Base-by-base conservation (phyloP, 2,888 invertebrate species). In the Rhagonycha lutea region DNA sequence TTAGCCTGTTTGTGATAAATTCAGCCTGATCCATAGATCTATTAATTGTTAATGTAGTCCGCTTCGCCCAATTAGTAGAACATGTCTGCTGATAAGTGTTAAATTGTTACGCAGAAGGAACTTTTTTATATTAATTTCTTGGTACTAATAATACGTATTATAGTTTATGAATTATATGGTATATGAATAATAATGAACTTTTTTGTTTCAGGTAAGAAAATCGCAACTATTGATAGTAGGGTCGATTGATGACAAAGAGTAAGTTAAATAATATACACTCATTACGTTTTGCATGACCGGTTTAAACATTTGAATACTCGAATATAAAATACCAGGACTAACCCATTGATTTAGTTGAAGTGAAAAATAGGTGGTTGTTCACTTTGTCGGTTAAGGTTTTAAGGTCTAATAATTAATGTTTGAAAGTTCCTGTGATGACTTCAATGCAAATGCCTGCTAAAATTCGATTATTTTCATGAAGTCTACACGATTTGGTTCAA, bases 201-300 rank as follows among this genome's bases (percentile, higher is more conserved):
- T 61, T 70, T 70, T 70, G 70, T 70, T 70, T 61, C 70, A 70
- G 70, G 70, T 70, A 62, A 14, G 70, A 11, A 70, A 14, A 26
- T 14, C 14, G 12, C 12, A 32, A 14, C 32, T 68, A 28, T 28
- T 14, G 23, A 62, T 70, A 62, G 29, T 14, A 32, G 18, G 7
- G 12, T 47, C 47, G n/a, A n/a, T n/a, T n/a, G n/a, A n/a, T 7
- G n/a, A 47, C 32, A 47, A 47, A 47, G 47, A 47, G 47, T 47
- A n/a, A 47, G 47, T 47, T 47, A 47, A n/a, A 32, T 32, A 12
- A 12, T 12, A 5, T 3, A 12, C 7, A n/a, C 47, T n/a, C n/a
- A n/a, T 47, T 47, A n/a, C 7, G n/a, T 47, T 47, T n/a, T 47
- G 47, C n/a, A n/a, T 47, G 47, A 47, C 47, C 47, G n/a, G 12